These are phyloP conservation scores for Stichodactyla helianthus DNA, from an alignment of 64 coral and sea anemone genomes.

Conservation along the genomic window DNA sequence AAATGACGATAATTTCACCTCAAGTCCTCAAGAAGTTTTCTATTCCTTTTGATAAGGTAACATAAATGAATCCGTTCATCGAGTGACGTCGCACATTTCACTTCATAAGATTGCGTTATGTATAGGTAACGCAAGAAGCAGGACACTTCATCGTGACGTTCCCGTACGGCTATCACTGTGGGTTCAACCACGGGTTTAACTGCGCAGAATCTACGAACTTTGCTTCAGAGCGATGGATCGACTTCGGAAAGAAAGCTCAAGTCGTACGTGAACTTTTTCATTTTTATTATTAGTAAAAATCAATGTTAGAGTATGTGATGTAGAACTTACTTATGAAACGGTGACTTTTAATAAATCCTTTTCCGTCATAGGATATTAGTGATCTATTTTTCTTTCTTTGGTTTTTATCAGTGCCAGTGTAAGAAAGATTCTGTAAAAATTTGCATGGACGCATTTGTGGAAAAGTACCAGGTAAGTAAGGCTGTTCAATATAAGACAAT, in stretches of 20 bases:
- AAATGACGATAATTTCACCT: slow-evolving; percentile 96
- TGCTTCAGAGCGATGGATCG: slow-evolving; percentile 99
- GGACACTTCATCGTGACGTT: slow-evolving; percentile 98
- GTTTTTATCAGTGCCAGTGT: slow-evolving; percentile 76
- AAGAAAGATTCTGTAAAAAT: slow-evolving; percentile 94
- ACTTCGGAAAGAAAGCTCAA: slow-evolving; percentile 89
- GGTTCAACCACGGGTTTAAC: slow-evolving; percentile 98
- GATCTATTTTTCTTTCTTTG: background rate
- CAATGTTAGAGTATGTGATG: too few species aligned
- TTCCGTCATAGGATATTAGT: too few species aligned
- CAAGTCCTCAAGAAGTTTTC: slow-evolving; percentile 93
- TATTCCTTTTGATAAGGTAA: slow-evolving; percentile 92
- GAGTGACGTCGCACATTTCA: background rate
- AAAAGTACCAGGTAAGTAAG: slow-evolving; percentile 75
- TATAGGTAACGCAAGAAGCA: slow-evolving; percentile 90
- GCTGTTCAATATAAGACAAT: background rate
- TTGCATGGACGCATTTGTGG: slow-evolving; percentile 94
- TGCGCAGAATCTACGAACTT: slow-evolving; percentile 99
- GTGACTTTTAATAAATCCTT: too few species aligned
- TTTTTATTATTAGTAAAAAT: too few species aligned
- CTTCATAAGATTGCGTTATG: background rate
- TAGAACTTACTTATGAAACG: too few species aligned
- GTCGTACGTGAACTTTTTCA: slow-evolving; percentile 26
- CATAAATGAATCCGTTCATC: background rate
- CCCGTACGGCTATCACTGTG: slow-evolving; percentile 89